A percentile compares a stretch with the other conserved stretches of the same genome.
Conservation (phyloP, 2,113 vertebrate species). For the Lasiurus borealis region DNA sequence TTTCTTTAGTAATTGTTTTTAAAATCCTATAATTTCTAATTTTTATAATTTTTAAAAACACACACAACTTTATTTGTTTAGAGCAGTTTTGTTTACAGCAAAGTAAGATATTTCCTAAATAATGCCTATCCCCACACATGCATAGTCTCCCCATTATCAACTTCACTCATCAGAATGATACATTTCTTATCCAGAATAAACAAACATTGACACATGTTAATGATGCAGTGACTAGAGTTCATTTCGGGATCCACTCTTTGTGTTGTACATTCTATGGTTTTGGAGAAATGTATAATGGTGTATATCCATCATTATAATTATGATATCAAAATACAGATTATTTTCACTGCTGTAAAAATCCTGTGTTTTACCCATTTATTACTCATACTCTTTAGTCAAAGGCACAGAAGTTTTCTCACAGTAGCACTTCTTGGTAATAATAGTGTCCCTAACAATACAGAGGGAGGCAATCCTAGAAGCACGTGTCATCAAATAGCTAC, state of each 20-base stretch:
- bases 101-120: background rate
- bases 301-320: background rate
- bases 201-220: background rate
- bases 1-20: background rate
- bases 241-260: background rate
- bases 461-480: too few relatives aligned
- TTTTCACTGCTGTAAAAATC: background rate
- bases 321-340: background rate
- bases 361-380: background rate
- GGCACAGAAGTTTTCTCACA: too few relatives aligned
- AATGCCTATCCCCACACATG: background rate
- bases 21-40: background rate
- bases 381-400: too few relatives aligned
- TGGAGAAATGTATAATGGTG: background rate
- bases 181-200: background rate
- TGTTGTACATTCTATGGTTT: background rate
- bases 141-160: background rate
- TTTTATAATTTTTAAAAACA: background rate
- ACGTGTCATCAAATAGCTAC: too few relatives aligned
- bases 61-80: background rate
- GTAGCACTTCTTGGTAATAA: too few relatives aligned
- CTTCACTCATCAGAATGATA: background rate
- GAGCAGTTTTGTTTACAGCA: background rate
- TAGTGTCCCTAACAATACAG: too few relatives aligned
- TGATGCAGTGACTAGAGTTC: background rate